These are phyloP conservation scores for Marmota monax DNA, from an alignment of 2,113 vertebrate genomes.

Conservation along the genomic window DNA sequence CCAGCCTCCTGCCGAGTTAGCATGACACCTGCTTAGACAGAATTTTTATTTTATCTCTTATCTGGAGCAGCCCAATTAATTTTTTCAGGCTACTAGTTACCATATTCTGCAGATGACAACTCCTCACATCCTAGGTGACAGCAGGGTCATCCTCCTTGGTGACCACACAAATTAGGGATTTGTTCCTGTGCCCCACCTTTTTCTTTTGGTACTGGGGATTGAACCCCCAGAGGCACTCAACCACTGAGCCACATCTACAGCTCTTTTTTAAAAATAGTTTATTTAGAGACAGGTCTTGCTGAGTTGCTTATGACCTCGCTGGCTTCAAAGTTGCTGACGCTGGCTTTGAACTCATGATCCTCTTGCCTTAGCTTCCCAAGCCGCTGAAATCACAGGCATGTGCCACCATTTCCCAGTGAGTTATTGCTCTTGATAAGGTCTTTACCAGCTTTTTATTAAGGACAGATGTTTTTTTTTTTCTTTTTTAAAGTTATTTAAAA, in stretches of 20 bases:
- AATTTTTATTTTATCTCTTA: conserved; percentile 65
- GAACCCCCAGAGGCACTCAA: not conserved
- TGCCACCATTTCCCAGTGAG: no score
- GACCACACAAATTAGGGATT: not conserved
- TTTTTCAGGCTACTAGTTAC: conserved; percentile 62
- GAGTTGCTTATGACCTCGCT: no score
- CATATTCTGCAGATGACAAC: conserved; percentile 44
- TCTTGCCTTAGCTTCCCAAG: no score
- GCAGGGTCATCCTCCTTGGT: not conserved
- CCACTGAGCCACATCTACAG: not conserved
- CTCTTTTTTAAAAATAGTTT: not conserved
- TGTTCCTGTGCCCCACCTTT: not conserved
- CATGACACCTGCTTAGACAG: conserved; percentile 67
- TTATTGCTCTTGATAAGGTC: not conserved
- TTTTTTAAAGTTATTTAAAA: conserved; percentile 13
- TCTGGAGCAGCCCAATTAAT: conserved; percentile 62
- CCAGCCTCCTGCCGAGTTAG: conserved; percentile 67
- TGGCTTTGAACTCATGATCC: no score
- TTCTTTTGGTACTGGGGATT: no score
- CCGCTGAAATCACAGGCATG: no score
- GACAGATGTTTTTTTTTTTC: not conserved
- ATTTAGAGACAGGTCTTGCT: not conserved
- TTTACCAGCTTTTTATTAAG: not conserved
- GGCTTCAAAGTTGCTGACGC: no score
- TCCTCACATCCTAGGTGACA: not conserved